Base-by-base conservation (phyloP, 2,797 vertebrate genomes). In the Furcifer pardalis region DNA sequence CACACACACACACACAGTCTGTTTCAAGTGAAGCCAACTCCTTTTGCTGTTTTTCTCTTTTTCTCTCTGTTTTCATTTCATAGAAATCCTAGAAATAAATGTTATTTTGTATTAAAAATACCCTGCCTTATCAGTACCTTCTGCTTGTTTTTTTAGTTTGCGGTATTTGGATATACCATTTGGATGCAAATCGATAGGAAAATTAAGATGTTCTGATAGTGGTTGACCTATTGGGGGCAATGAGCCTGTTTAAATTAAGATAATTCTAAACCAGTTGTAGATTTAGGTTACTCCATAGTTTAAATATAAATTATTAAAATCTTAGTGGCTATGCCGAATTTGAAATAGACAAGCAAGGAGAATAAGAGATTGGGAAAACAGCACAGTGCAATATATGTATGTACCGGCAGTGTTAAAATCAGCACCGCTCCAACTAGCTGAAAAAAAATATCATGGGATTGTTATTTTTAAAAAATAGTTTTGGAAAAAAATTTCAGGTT, bases 31-130 rank as follows among this genome's bases (percentile, higher is more conserved):
- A 97, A 96, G 93, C 95, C 95, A 96, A 92, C 95, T 96, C 96
- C 93, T 92, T n/a, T n/a, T 96, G 92, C 90, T 91, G 85, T 93
- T 94, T 94, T 91, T 93, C 25, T 92, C 86, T 97, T 97, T 97
- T 96, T 63, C 46, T 89, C 86, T 97, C 97, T 97, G 97, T 95
- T 95, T 95, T 94, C 96, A 97, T 97, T 97, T 97, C 96, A 96
- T 97, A 97, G 95, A 97, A 97, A 96, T 95, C 97, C 93, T 97
- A 98, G 97, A 98, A 99, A 99, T 99, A 99, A 99, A 99, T 97
- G 97, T 98, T 98, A 99, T 99, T 99, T 98, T 98, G 97, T 95
- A 96, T 94, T 94, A 92, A 92, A 94, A 94, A 79, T n/a, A n/a
- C n/a, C 35, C 1, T 3, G 65, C 89, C 90, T 88, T 90, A 82